Base-by-base conservation (phyloP, 2,888 invertebrate genomes). In the Clitarchus hookeri region DNA sequence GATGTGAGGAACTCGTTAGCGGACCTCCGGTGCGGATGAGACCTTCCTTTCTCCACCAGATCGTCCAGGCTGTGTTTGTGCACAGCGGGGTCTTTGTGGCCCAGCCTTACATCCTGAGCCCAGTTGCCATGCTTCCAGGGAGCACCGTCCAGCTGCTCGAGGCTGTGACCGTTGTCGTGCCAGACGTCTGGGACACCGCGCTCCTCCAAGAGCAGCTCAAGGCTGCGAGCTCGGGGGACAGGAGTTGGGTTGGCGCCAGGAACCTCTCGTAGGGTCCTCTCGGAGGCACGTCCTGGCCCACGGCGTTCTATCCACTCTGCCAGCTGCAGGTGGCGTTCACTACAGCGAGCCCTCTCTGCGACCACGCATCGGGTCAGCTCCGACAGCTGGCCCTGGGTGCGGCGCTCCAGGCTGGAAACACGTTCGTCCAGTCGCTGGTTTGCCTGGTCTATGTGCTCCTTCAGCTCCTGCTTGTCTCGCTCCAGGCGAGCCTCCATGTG, bases 401-500 rank as follows among this genome's bases (percentile, higher is more conserved):
- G 94, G 90, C 94, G 94, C 90, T 97, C 96, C 85, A 97, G 92
- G 89, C 96, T 95, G 9, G 96, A 95, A 0, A 98, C 96, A 89
- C 97, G 95, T 88, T 96, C 94, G 88, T 96, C 96, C 83, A 98
- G 91, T 88, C 94, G 94, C 88, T 96, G 95, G 90, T 97, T 96
- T 0, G 97, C 96, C 89, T 94, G 94, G 90, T 96, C 95, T 54
- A 97, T 95, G 89, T 95, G 95, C 87, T 95, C 94, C 91, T 97
- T 95, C 89, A 97, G 91, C 89, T 97, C 96, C 87, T 95, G 94
- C 89, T 96, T 96, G 89, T 97, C 96, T 89, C 95, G 94, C 89
- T 96, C 96, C 85, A 98, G 91, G 88, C 95, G 95, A 78, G 96
- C 95, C 90, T 98, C 97, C 92, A 98, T 95, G 89, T 97, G 96